Base-by-base conservation (phyloP, 2,113 vertebrate species). In the Calonectris borealis region DNA sequence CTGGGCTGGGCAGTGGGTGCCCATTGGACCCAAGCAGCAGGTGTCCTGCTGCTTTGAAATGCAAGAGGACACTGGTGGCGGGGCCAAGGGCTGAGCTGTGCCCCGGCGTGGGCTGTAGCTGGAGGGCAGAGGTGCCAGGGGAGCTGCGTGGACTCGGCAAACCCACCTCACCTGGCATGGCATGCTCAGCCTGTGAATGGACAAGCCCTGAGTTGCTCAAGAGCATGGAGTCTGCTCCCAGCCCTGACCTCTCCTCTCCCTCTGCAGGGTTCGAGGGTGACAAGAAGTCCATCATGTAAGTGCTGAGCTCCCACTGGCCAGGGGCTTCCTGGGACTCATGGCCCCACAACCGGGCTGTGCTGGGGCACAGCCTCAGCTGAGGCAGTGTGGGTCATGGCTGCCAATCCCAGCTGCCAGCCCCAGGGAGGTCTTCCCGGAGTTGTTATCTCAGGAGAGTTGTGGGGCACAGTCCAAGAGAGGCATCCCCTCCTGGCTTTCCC, bases 221-320 rank as follows among this genome's bases (percentile, higher is more conserved):
- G 25, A 62, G 34, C 0, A 0, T 29, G 69, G 83, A 40, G 21
- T 81, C 60, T 90, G 76, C 70, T 79, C 27, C 83, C 21, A 25
- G 60, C 72, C 55, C 7, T 97, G 73, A 97, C 78, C 64, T 91
- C 77, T 83, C 46, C 86, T 78, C 94, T 97, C 79, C 84, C 61
- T 82, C 95, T 84, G 82, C 95, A 98, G 98, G 96, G 36, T 95
- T 96, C 52, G 73, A 44, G 93, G 94, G 98, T 44, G 94, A 93
- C 65, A 91, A 90, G 51, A 93, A 92, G 1, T 91, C 97, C 92
- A 95, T 98, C 92, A 81, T 86, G 98, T 98, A 97, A 98, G 98
- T 98, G 65, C 58, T 18, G 13, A 46, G 55, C 57, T 72, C 46
- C 57, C 69, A 29, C 24, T 48, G 46, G 11, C 22, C 5, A 0